Conservation (phyloP, 1,140 invertebrate genomes). For the Drosophila cardini region DNA sequence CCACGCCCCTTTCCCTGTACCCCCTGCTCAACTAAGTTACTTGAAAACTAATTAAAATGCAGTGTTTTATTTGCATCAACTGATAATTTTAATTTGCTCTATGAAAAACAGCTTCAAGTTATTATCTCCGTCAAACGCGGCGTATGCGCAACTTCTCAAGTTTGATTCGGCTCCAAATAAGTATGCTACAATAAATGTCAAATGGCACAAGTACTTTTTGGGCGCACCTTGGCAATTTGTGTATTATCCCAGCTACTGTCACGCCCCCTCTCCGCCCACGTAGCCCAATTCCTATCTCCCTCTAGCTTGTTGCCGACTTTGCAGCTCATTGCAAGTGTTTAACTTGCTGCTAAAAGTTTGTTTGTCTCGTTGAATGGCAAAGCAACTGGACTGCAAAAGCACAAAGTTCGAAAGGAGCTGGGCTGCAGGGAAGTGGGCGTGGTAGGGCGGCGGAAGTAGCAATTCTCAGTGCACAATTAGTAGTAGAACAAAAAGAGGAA, state of each 20-base stretch:
- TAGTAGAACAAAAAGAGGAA: slow-evolving; percentile 4
- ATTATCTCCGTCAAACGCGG: slow-evolving; percentile 4
- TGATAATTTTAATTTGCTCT: neutral
- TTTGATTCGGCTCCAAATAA: neutral
- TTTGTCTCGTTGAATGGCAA: slow-evolving; percentile 5
- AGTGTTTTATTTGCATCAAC: neutral
- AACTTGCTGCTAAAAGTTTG: slow-evolving; percentile 41
- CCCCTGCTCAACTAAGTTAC: neutral
- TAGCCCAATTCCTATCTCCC: neutral
- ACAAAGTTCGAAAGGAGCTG: slow-evolving; percentile 5
- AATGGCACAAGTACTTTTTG: slow-evolving; percentile 11
- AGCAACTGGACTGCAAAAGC: slow-evolving; percentile 12
- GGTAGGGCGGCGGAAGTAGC: neutral
- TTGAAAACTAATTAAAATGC: slow-evolving; percentile 8
- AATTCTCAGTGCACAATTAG: slow-evolving; percentile 13
- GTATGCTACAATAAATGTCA: slow-evolving; percentile 29
- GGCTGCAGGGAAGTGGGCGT: neutral
- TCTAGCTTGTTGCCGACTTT: neutral
- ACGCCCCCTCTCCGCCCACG: neutral
- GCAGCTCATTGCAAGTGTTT: slow-evolving; percentile 18
- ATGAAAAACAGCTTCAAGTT: neutral
- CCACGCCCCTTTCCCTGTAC: neutral
- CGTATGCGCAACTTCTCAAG: slow-evolving; percentile 31
- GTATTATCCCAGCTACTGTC: neutral
- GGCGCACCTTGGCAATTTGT: slow-evolving; percentile 34